phyloP scores from a whole-genome alignment of 2,113 vertebrate genomes.

The Arvicanthis niloticus region DNA sequence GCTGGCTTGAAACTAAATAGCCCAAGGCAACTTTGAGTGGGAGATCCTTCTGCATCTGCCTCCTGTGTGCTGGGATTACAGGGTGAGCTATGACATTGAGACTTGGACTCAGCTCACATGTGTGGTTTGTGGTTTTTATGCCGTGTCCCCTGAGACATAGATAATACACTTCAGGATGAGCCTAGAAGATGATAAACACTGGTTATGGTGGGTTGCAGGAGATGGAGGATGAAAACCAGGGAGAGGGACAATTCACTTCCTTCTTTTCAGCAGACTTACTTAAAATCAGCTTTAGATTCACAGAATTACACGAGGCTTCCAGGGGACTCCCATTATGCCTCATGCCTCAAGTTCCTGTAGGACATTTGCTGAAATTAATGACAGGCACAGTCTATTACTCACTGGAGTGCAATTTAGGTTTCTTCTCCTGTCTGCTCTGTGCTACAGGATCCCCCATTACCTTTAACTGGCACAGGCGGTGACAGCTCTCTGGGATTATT shows the following conservation, averaged over 20 bases:
- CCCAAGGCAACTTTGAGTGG: not conserved
- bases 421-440: not conserved
- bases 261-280: not conserved
- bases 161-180: not conserved
- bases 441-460: not conserved
- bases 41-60: not conserved
- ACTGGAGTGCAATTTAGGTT: not conserved
- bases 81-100: not conserved
- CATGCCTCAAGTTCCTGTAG: not conserved
- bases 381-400: not conserved
- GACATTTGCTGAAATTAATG: constrained; percentile 13
- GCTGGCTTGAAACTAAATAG: not conserved
- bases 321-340: not conserved
- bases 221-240: not conserved
- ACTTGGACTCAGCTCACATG: not conserved
- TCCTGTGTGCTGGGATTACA: not conserved
- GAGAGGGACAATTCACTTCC: not conserved
- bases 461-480: not conserved
- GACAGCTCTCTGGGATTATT: not conserved
- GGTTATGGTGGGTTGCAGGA: not conserved
- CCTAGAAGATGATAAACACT: not conserved
- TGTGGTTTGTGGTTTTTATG: constrained; percentile 17
- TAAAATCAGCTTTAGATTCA: constrained; percentile 28
- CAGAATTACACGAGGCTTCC: not conserved
- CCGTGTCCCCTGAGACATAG: not conserved